Evolutionary conservation across 1,140 invertebrate species (phyloP), one percentile per base, ranked within the genome.

Genomic region (Habropoda laboriosa): DNA sequence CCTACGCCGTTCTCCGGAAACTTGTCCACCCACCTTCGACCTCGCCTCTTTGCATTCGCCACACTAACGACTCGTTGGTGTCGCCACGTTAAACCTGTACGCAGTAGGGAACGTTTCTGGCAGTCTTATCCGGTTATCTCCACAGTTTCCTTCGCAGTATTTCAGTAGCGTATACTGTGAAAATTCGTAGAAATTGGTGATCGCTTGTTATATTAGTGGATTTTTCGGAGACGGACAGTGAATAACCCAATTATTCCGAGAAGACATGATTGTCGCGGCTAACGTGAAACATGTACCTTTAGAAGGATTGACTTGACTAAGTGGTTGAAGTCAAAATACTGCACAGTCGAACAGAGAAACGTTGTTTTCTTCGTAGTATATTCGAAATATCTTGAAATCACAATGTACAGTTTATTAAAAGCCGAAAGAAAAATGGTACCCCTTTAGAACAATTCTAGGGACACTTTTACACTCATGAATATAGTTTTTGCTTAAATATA

Each of bases 21-120:
- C 92, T 86, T 89, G 92, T 92, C 91, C 90, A 93, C 91, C 91
- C 91, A 92, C 92, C 92, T 91, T 92, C 89, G 88, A 83, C 91
- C 92, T 92, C 92, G 88, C 85, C 90, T 81, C 78, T 77, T 87
- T 79, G 85, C 81, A 67, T 86, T 83, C 58, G 74, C 81, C 68
- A 73, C 76, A 79, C 72, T 77, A 81, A 70, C 63, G 70, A 16
- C n/a, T 45, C 3, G 60, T 55, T 51, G 64, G 77, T 81, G 80
- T 74, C 58, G 60, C 79, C 53, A 79, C 68, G 32, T 27, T 40
- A 51, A 71, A 68, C 49, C 61, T 76, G 49, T 24, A 57, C 40
- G 35, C 68, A 49, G 61, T 61, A 21, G 58, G 12, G 49, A 42
- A 71, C 60, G 42, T 80, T 86, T 86, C 72, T 73, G 77, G 78